Evolutionary conservation across 1,140 invertebrate genomes (phyloP).

Genomic region (Meloidogyne floridensis): DNA sequence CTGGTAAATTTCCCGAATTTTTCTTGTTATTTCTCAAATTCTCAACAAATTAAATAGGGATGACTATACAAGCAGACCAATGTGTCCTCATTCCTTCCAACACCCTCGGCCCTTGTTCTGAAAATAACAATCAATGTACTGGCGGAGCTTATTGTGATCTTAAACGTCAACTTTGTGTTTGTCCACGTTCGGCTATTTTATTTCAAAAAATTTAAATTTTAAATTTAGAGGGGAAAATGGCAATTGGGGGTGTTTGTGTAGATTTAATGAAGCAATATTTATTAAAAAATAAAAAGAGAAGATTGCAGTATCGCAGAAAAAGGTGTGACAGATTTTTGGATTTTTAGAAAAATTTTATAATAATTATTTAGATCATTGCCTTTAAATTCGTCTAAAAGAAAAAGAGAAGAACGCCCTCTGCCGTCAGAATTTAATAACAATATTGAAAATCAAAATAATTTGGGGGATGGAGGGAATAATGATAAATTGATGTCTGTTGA

Average conservation of each 20-base stretch:
- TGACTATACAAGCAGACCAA: constrained; percentile 21
- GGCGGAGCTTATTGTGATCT: constrained; percentile 49
- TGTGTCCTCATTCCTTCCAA: constrained; percentile 34
- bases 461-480: not conserved
- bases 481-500: not conserved
- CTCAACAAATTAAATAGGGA: constrained; percentile 3
- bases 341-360: too few species aligned
- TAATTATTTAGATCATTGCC: too few species aligned
- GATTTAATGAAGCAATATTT: not conserved
- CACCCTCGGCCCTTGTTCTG: constrained; percentile 46
- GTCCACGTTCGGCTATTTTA: constrained; percentile 37
- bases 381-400: too few species aligned
- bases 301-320: not conserved
- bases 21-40: not conserved
- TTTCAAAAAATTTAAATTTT: not conserved
- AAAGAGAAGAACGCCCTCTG: not conserved
- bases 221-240: constrained; percentile 49
- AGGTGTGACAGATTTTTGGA: not conserved
- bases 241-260: constrained; percentile 48
- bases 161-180: constrained; percentile 44
- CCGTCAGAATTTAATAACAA: constrained; percentile 19
- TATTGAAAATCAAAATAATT: not conserved
- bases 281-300: not conserved
- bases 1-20: constrained; percentile 13
- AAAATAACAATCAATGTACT: constrained; percentile 42